These are phyloP conservation scores for Sminthurides aquaticus DNA, from an alignment of 2,888 invertebrate species.

Conservation along the genomic window DNA sequence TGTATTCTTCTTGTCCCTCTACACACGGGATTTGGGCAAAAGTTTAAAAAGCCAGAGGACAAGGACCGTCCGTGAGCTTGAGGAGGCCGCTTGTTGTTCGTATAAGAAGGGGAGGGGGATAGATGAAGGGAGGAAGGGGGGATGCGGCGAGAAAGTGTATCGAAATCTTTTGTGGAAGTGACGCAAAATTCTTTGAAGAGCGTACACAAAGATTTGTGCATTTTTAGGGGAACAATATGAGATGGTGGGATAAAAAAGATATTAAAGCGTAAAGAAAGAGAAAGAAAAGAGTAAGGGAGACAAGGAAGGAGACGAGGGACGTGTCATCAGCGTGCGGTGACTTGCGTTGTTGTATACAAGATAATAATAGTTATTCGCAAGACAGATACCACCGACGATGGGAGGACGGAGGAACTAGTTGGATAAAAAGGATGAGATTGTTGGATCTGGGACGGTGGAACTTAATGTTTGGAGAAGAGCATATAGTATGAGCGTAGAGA, in stretches of 20 bases:
- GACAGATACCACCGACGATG: background rate
- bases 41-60: too few relatives aligned
- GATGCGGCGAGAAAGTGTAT: background rate
- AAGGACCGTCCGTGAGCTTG: background rate
- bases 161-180: background rate
- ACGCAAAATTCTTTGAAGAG: background rate
- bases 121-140: background rate
- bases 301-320: background rate
- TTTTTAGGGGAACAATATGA: background rate
- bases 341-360: background rate
- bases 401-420: conserved; percentile 4
- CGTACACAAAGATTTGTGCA: background rate
- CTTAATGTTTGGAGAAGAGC: too few relatives aligned
- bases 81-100: background rate
- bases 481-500: too few relatives aligned
- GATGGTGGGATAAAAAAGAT: background rate
- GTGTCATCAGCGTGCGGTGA: background rate
- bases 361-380: background rate
- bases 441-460: conserved; percentile 21
- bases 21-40: too few relatives aligned
- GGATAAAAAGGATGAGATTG: conserved; percentile 12
- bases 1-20: background rate
- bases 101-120: background rate
- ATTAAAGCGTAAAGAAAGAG: background rate
- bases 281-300: background rate